Evolutionary conservation across 2,113 vertebrate species (phyloP), one percentile per base, ranked within the genome.

Genomic region (Microcebus lehilahytsara): DNA sequence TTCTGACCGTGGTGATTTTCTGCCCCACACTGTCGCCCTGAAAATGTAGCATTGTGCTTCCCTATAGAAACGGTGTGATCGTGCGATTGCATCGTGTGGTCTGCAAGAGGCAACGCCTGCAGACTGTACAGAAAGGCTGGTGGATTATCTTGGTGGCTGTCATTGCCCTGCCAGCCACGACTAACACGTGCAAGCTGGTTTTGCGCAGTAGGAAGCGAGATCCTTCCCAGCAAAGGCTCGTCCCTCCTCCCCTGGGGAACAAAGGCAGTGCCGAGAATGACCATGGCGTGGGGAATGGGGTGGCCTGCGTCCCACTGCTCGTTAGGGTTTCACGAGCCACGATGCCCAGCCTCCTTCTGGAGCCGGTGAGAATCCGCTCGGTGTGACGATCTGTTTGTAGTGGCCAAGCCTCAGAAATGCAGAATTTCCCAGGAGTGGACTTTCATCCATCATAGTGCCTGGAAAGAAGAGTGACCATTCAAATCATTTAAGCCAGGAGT

Each of bases 271-370:
- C 34, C 17, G 46, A 71, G 79, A 16, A 56, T 17, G 60, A n/a
- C 42, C 4, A 46, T 20, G 13, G 19, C 34, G 2, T 6, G 9
- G 34, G 42, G 46, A 34, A n/a, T 11, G 8, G 25, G n/a, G 34
- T 37, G 32, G 3, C 6, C 34, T 10, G 37, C 11, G 5, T 53
- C 66, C 56, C 27, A 13, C 40, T 0, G 3, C 51, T 62, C 1
- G 34, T 77, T 42, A 25, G 3, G n/a, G 6, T 78, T 78, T 87
- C 34, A 2, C 6, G 19, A 3, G 27, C 34, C 58, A 11, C 14
- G 42, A 6, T 74, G 11, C 19, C 32, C 25, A 5, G 25, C 64
- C 62, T 71, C n/a, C 16, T 23, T 23, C 17, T 42, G 40, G 34
- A 71, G 9, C n/a, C 17, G 2, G 27, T 5, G 46, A 58, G 46